phyloP scores from a whole-genome alignment of 64 coral and sea anemone species.

The Platygyra sinensis region DNA sequence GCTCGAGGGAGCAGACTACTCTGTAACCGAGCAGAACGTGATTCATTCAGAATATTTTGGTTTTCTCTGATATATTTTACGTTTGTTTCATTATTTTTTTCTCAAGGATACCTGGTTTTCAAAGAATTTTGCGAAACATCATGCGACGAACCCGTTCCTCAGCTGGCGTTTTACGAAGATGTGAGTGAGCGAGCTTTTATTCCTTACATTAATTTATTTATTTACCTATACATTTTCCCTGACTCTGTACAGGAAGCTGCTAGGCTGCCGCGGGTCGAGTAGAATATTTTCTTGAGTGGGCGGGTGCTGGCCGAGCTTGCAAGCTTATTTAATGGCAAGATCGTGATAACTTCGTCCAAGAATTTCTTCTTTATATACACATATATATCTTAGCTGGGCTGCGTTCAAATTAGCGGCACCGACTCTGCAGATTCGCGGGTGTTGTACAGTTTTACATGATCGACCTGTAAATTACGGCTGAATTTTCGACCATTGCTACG shows the following conservation, averaged over 20 bases:
- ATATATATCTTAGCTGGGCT: not conserved
- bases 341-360: not conserved
- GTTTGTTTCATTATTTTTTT: conserved; percentile 33
- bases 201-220: conserved; percentile 52
- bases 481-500: not conserved
- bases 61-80: not conserved
- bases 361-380: conserved; percentile 5
- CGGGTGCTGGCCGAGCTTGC: conserved; percentile 1
- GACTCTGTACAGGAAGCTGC: conserved; percentile 24
- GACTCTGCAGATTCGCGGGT: conserved; percentile 13
- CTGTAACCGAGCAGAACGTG: not conserved
- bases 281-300: conserved; percentile 38
- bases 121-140: conserved; percentile 97
- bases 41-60: not conserved
- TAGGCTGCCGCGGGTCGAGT: not conserved
- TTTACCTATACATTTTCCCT: conserved; percentile 35
- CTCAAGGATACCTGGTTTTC: conserved; percentile 94
- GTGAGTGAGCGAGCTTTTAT: conserved; percentile 72
- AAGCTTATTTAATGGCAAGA: not conserved
- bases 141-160: conserved; percentile 97
- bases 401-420: conserved; percentile 27
- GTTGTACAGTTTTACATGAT: not conserved
- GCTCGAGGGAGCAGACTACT: conserved; percentile 6
- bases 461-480: conserved; percentile 1
- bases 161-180: conserved; percentile 96